These are phyloP conservation scores for Drosophila incognita DNA, from an alignment of 2,888 invertebrate genomes.

Conservation along the genomic window DNA sequence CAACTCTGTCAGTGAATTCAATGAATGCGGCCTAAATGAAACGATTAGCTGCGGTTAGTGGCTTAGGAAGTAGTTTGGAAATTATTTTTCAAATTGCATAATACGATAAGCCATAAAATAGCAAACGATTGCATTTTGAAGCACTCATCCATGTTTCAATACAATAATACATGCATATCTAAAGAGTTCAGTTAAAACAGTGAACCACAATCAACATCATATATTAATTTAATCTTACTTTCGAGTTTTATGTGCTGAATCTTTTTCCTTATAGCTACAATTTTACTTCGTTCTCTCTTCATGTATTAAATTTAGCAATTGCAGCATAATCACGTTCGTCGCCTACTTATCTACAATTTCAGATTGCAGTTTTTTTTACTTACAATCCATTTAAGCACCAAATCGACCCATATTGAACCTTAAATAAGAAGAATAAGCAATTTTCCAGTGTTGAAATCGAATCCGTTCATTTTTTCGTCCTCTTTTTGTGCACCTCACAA, in stretches of 20 bases:
- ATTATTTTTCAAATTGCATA: slow-evolving; percentile 4
- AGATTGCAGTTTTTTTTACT: not conserved
- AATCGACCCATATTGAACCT: not conserved
- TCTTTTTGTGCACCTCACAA: not conserved
- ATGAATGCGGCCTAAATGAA: slow-evolving; percentile 18
- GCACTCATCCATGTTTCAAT: not conserved
- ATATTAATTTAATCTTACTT: not conserved
- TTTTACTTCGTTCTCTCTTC: not conserved
- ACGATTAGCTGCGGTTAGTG: slow-evolving; percentile 28
- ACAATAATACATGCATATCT: not conserved
- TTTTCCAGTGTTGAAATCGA: not conserved
- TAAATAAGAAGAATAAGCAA: not conserved
- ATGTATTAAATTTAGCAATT: not conserved
- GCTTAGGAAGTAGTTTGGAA: slow-evolving; percentile 14
- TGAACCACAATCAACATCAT: no score
- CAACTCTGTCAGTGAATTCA: slow-evolving; percentile 23
- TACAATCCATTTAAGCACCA: not conserved
- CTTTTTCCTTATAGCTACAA: not conserved
- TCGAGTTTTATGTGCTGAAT: not conserved
- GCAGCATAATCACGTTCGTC: not conserved
- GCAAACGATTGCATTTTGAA: slow-evolving; percentile 1
- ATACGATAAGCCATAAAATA: not conserved
- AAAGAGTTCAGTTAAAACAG: not conserved
- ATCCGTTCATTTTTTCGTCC: not conserved
- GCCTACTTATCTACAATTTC: not conserved